Evolutionary conservation across 2,113 vertebrate genomes (phyloP).

Genomic region (Pollachius pollachius): DNA sequence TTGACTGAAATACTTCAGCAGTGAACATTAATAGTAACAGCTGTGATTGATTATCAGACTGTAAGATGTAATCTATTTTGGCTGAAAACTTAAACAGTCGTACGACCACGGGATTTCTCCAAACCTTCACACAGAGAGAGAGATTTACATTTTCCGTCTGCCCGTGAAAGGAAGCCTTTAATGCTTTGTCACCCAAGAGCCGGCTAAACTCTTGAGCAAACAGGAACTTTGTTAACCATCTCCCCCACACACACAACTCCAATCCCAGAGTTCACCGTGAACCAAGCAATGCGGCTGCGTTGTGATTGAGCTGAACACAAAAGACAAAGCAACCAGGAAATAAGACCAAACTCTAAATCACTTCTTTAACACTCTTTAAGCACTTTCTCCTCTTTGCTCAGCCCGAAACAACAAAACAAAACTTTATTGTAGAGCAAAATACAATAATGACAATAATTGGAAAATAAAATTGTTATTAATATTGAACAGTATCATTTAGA

Average conservation of each 20-base stretch:
- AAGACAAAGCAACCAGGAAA: conserved; percentile 69
- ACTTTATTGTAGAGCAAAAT: no score
- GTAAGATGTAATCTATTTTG: no score
- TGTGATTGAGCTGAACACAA: conserved; percentile 56
- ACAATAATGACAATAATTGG: no score
- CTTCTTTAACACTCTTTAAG: conserved; percentile 25
- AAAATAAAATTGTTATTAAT: no score
- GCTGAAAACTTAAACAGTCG: no score
- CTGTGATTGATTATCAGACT: no score
- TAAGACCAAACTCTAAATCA: conserved; percentile 60
- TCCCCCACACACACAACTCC: conserved; percentile 30
- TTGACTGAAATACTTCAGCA: no score
- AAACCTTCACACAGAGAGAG: background rate
- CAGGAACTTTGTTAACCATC: conserved; percentile 50
- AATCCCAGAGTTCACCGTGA: no score
- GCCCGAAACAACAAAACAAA: no score
- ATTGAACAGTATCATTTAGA: no score
- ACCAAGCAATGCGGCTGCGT: conserved; percentile 45
- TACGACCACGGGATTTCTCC: no score
- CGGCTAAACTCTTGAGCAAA: conserved; percentile 72
- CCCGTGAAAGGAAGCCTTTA: conserved; percentile 28
- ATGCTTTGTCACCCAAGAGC: conserved; percentile 60
- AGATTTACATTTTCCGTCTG: background rate
- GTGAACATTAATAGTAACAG: no score
- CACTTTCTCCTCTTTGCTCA: conserved; percentile 24